phyloP scores from a whole-genome alignment of 2,797 vertebrate genomes.

The Cuniculus paca region DNA sequence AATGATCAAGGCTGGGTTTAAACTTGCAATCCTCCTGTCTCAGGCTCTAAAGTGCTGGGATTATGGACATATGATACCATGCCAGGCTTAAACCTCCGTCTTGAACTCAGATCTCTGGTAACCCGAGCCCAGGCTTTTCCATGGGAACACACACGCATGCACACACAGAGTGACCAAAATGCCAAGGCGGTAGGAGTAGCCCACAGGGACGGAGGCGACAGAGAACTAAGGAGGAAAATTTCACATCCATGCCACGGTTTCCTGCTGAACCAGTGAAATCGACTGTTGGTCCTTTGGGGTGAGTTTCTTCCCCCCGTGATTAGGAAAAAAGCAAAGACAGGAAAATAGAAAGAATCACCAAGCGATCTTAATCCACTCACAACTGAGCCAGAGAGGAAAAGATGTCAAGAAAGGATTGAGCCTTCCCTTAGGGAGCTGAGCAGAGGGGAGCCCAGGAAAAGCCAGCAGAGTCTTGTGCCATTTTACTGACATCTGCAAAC shows the following conservation, averaged over 20 bases:
- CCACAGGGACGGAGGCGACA: fast-evolving
- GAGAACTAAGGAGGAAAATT: neutral
- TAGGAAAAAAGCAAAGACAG: neutral
- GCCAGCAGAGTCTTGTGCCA: neutral
- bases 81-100: neutral
- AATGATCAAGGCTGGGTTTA: neutral
- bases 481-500: slow-evolving; percentile 64
- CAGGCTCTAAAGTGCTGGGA: neutral
- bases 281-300: neutral
- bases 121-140: neutral
- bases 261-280: neutral
- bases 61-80: neutral
- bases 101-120: neutral
- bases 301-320: neutral
- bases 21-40: neutral
- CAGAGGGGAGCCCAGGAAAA: neutral
- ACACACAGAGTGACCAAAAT: neutral
- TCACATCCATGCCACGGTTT: neutral
- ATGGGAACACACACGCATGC: fast-evolving
- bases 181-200: neutral
- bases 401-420: neutral
- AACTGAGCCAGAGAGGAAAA: neutral
- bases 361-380: neutral
- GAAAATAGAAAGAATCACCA: neutral
- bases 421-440: neutral